Conservation (phyloP, 2,113 vertebrate species). For the Todiramphus chloris region DNA sequence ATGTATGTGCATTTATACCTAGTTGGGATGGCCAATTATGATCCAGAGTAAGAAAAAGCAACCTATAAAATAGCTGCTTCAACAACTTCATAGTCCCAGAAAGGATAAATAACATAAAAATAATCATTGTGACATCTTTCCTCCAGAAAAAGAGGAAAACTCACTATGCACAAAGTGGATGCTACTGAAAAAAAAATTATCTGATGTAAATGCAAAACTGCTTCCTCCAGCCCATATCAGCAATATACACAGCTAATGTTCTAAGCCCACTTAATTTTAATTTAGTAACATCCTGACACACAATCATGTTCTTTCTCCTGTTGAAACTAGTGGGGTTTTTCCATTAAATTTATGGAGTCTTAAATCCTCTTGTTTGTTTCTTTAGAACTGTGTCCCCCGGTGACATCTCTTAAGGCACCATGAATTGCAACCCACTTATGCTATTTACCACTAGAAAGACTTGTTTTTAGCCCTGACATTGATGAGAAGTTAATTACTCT, state of each 20-base stretch:
- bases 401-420: neutral
- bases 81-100: neutral
- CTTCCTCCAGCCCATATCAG: neutral
- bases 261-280: neutral
- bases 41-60: neutral
- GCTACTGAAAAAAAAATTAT: neutral
- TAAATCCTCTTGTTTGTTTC: neutral
- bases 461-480: neutral
- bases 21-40: neutral
- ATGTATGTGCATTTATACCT: neutral
- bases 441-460: neutral
- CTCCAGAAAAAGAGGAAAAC: neutral
- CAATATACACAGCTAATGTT: neutral
- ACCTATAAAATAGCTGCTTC: neutral
- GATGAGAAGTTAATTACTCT: slow-evolving; percentile 4
- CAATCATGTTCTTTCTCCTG: neutral
- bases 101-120: neutral
- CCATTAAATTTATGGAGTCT: neutral
- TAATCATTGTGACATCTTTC: neutral
- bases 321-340: neutral
- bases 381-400: neutral
- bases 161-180: rapidly evolving
- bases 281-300: neutral
- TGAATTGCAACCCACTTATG: neutral
- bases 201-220: neutral